Evolutionary conservation across 2,113 vertebrate species (phyloP), one percentile per base, ranked within the genome.

Genomic region (Meriones unguiculatus): DNA sequence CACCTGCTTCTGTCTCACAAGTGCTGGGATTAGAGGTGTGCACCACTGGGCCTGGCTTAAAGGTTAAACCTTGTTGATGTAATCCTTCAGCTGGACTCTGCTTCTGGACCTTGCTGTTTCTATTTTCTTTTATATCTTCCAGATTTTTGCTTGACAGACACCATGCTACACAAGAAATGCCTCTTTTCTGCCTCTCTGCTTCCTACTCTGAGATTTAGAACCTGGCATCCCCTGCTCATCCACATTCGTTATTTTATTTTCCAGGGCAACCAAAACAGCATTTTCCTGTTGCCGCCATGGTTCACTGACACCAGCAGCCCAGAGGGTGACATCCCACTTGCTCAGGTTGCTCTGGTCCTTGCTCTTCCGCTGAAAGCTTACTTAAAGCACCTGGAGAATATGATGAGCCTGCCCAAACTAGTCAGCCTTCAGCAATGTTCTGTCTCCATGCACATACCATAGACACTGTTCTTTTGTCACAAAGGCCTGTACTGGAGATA

Each of bases 11-110:
- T 46, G 46, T 5, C 46, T 46, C 46, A 46, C 46, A 46, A 46
- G 46, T 46, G 46, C 46, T 46, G 46, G 46, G 46, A 46, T 15
- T 67, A 70, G 73, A 91, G 80, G n/a, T 93, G 81, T 75, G 9
- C 41, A 69, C 35, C 80, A 81, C 46, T 46, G 46, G 4, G 46
- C 46, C 46, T 46, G 46, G 46, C 5, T 46, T 57, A 72, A 91
- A 87, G 30, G 15, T 89, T 95, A 81, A 86, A 89, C 57, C 80
- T 54, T 50, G 70, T 57, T 85, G 38, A 80, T 2, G 11, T 92
- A 64, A 75, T n/a, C 87, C 72, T 35, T 95, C 95, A 96, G 87
- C 67, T 78, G 76, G 64, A 76, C 82, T 50, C 78, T 64, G 67
- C 64, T 64, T 30, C 22, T 84, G 62, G 50, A 85, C 32, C 69